A percentile compares a stretch with the other conserved stretches of the same genome.
phyloP scores from a whole-genome alignment of 2,888 invertebrate species.

The Zonitis immaculata region DNA sequence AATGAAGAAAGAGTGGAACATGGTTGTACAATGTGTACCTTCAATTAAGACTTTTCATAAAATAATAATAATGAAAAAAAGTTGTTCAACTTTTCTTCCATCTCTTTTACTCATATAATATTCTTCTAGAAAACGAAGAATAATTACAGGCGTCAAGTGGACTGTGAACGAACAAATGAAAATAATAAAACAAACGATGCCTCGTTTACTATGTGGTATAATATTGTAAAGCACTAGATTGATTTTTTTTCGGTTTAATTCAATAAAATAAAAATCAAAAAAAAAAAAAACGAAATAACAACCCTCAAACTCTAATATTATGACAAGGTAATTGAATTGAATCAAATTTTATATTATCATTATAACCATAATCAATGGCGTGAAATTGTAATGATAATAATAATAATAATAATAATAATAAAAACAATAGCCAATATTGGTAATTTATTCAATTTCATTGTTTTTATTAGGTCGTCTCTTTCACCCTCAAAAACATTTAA shows the following conservation, averaged over 20 bases:
- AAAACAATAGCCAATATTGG: constrained; percentile 42
- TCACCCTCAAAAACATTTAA: constrained; percentile 30
- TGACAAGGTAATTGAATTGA: constrained; percentile 15
- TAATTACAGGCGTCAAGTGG: constrained; percentile 47
- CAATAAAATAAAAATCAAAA: too few species aligned
- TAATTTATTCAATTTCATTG: background rate
- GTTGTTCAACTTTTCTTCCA: constrained; percentile 18
- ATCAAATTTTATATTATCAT: background rate
- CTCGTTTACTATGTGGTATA: constrained; percentile 37
- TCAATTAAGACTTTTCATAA: constrained; percentile 42
- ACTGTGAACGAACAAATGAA: constrained; percentile 48
- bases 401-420: too few species aligned
- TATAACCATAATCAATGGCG: constrained; percentile 35
- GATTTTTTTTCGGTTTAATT: constrained; percentile 30
- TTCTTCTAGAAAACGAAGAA: constrained; percentile 40
- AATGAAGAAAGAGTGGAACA: constrained; percentile 44
- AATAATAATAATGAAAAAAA: constrained; percentile 33
- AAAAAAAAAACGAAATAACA: too few species aligned
- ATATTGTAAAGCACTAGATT: too few species aligned
- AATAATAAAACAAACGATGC: constrained; percentile 48
- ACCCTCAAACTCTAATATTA: too few species aligned
- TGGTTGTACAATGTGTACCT: constrained; percentile 43
- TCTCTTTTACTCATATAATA: background rate
- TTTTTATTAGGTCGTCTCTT: background rate
- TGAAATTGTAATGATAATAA: constrained; percentile 44